A percentile compares a stretch with the other conserved stretches of the same genome.
phyloP scores from a whole-genome alignment of 2,797 vertebrate genomes.

The Austrolebias charrua region DNA sequence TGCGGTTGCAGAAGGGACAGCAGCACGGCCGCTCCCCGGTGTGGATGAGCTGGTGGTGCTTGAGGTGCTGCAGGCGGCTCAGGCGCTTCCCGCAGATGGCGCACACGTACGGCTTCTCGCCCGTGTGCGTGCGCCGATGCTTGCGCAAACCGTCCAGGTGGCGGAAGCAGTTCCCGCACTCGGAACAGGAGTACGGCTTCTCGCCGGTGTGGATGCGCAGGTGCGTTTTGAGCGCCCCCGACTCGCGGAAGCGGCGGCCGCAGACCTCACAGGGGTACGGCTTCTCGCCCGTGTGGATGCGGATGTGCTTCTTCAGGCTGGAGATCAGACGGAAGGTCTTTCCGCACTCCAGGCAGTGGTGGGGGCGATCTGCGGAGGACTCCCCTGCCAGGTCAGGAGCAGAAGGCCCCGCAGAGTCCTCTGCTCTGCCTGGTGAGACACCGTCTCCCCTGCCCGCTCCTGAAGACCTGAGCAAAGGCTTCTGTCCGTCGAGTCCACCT shows the following conservation, averaged over 20 bases:
- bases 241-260: slow-evolving; percentile 83
- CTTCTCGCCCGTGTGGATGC: slow-evolving; percentile 85
- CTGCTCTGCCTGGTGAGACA: slow-evolving; percentile 56
- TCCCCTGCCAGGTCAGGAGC: slow-evolving; percentile 56
- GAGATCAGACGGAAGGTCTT: slow-evolving; percentile 85
- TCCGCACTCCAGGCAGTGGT: slow-evolving; percentile 83
- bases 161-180: slow-evolving; percentile 82
- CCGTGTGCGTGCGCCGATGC: slow-evolving; percentile 83
- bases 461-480: slow-evolving; percentile 55
- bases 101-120: slow-evolving; percentile 83
- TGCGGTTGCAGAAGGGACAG: slow-evolving; percentile 83
- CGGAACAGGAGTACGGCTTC: slow-evolving; percentile 94
- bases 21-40: slow-evolving; percentile 82
- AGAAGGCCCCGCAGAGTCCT: slow-evolving; percentile 65
- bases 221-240: slow-evolving; percentile 82
- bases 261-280: slow-evolving; percentile 83
- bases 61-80: slow-evolving; percentile 84
- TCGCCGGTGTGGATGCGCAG: slow-evolving; percentile 93
- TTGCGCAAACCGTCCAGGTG: slow-evolving; percentile 83
- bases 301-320: slow-evolving; percentile 85
- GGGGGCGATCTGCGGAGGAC: slow-evolving; percentile 75
- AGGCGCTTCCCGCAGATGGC: slow-evolving; percentile 82
- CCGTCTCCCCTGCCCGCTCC: slow-evolving; percentile 42
- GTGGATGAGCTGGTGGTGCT: slow-evolving; percentile 86
- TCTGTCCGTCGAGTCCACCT: slow-evolving; percentile 53